These are phyloP conservation scores for Latheticus oryzae DNA, from an alignment of 2,888 invertebrate species.

Conservation along the genomic window DNA sequence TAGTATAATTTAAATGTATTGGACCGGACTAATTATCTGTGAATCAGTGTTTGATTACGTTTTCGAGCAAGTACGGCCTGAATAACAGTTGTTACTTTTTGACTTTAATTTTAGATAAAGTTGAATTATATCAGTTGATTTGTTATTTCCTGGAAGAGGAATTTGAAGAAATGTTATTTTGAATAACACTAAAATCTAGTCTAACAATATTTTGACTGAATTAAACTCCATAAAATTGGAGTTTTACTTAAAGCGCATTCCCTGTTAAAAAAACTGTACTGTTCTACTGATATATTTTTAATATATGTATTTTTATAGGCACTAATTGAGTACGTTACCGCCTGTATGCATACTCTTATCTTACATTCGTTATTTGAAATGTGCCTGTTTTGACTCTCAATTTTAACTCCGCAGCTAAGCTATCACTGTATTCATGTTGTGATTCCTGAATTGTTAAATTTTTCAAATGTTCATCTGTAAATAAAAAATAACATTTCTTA, in stretches of 20 bases:
- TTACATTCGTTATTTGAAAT: conserved; percentile 34
- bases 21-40: conserved; percentile 36
- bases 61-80: conserved; percentile 34
- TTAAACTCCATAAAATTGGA: conserved; percentile 8
- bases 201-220: conserved; percentile 26
- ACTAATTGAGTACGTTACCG: conserved; percentile 35
- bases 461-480: conserved; percentile 40
- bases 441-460: conserved; percentile 44
- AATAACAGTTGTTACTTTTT: conserved; percentile 33
- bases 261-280: conserved; percentile 36
- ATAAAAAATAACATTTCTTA: conserved; percentile 29
- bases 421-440: conserved; percentile 43
- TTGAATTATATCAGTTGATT: conserved; percentile 26
- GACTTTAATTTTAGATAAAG: conserved; percentile 29
- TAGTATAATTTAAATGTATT: conserved; percentile 38
- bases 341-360: conserved; percentile 29
- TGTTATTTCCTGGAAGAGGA: conserved; percentile 32
- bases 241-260: conserved; percentile 19
- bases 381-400: conserved; percentile 41
- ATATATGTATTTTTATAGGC: conserved; percentile 42
- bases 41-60: conserved; percentile 25
- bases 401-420: conserved; percentile 35
- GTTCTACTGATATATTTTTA: conserved; percentile 40
- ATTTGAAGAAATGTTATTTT: conserved; percentile 37
- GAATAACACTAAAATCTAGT: conserved; percentile 32